Evolutionary conservation across 2,888 invertebrate genomes (phyloP).

Genomic region (Amiota minor): DNA sequence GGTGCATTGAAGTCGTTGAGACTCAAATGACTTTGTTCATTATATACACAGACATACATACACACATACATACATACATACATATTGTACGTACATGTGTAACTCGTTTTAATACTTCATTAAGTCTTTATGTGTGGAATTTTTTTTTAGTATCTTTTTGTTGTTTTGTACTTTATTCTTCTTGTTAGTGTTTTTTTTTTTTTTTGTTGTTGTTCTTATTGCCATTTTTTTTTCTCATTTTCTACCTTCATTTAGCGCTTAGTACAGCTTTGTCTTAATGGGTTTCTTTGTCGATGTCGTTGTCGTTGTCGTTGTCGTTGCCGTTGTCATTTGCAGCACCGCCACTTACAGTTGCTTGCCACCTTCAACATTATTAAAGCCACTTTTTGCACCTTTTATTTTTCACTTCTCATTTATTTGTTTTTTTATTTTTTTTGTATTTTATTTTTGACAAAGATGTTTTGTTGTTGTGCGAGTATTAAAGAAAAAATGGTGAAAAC

Average conservation of each 20-base stretch:
- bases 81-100: too few relatives aligned
- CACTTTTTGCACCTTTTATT: constrained; percentile 50
- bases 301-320: constrained; percentile 34
- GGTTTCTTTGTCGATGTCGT: constrained; percentile 41
- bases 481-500: too few relatives aligned
- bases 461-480: constrained; percentile 21
- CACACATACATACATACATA: too few relatives aligned
- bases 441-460: constrained; percentile 50
- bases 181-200: constrained; percentile 42
- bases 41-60: too few relatives aligned
- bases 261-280: constrained; percentile 60
- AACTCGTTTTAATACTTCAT: too few relatives aligned
- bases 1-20: too few relatives aligned
- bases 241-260: constrained; percentile 45
- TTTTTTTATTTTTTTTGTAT: neutral
- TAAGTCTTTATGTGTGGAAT: too few relatives aligned
- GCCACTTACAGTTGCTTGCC: neutral
- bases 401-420: constrained; percentile 33
- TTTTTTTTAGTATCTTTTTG: constrained; percentile 6
- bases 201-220: constrained; percentile 44
- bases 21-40: too few relatives aligned
- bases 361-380: constrained; percentile 28
- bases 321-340: constrained; percentile 21
- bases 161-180: constrained; percentile 14
- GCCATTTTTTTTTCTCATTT: constrained; percentile 42